Percentiles rank a stretch among this genome's conserved stretches.
phyloP scores from a whole-genome alignment of 2,113 vertebrate species.

The Balaeniceps rex region DNA sequence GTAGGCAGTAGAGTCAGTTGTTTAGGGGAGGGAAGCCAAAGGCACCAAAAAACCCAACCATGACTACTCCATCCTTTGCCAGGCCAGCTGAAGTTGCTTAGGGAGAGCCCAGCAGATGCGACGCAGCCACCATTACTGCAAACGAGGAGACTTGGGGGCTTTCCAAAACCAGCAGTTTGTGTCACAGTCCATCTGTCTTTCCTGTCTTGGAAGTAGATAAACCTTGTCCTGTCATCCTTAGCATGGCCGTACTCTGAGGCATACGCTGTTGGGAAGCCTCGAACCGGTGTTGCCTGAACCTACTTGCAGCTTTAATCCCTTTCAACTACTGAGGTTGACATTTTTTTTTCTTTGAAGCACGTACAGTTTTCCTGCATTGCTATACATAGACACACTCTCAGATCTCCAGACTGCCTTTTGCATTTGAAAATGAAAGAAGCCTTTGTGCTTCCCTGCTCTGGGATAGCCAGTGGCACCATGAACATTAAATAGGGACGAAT shows the following conservation, averaged over 20 bases:
- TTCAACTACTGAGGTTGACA: not conserved
- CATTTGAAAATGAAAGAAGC: not conserved
- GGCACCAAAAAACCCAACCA: not conserved
- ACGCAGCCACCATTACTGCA: accelerated
- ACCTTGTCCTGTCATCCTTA: not conserved
- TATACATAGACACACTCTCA: not conserved
- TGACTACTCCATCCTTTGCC: not conserved
- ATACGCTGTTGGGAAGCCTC: not conserved
- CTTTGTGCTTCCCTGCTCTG: not conserved
- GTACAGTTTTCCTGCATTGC: not conserved
- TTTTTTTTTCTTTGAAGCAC: not conserved
- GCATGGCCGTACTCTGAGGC: not conserved
- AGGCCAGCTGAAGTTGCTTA: not conserved
- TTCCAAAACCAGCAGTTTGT: not conserved
- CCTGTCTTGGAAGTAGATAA: not conserved
- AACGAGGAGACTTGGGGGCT: not conserved
- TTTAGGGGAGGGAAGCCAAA: not conserved
- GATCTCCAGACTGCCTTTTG: not conserved
- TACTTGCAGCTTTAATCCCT: not conserved
- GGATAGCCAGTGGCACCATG: not conserved
- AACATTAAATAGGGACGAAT: not conserved
- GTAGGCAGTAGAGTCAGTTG: not conserved
- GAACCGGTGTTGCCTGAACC: not conserved
- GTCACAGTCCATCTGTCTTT: not conserved
- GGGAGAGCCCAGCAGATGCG: not conserved